Evolutionary conservation across 1,140 invertebrate genomes (phyloP).

Genomic region (Plectrocnemia conspersa): DNA sequence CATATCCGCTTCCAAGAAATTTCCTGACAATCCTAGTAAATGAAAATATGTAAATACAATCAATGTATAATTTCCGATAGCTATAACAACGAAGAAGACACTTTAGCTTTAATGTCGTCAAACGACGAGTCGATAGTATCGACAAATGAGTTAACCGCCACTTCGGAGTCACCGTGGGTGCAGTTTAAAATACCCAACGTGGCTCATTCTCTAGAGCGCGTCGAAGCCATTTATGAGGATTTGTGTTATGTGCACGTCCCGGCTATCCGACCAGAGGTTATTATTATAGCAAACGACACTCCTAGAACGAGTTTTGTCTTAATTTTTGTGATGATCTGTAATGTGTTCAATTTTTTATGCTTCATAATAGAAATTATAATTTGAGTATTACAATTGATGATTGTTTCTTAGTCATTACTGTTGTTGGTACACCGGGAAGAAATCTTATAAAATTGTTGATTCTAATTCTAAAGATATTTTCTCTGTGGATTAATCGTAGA

Average conservation of each 20-base stretch:
- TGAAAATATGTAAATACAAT: too few species aligned
- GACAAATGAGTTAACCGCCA: slow-evolving; percentile 27
- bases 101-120: slow-evolving; percentile 35
- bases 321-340: slow-evolving; percentile 28
- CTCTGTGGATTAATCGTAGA: too few species aligned
- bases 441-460: too few species aligned
- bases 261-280: slow-evolving; percentile 58
- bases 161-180: slow-evolving; percentile 53
- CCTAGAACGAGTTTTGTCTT: slow-evolving; percentile 17
- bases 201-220: slow-evolving; percentile 55
- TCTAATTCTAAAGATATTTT: too few species aligned
- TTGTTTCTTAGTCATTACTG: too few species aligned
- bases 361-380: too few species aligned
- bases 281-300: slow-evolving; percentile 1
- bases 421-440: too few species aligned
- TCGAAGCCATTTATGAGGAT: slow-evolving; percentile 83
- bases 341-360: too few species aligned
- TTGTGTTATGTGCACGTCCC: slow-evolving; percentile 80
- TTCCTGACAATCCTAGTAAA: too few species aligned
- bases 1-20: too few species aligned
- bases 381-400: too few species aligned
- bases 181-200: slow-evolving; percentile 60
- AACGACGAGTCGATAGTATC: slow-evolving; percentile 35
- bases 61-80: not conserved
- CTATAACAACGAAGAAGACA: slow-evolving; percentile 24